Evolutionary conservation across 2,888 invertebrate genomes (phyloP).

Genomic region (Petrophora chlorosata): DNA sequence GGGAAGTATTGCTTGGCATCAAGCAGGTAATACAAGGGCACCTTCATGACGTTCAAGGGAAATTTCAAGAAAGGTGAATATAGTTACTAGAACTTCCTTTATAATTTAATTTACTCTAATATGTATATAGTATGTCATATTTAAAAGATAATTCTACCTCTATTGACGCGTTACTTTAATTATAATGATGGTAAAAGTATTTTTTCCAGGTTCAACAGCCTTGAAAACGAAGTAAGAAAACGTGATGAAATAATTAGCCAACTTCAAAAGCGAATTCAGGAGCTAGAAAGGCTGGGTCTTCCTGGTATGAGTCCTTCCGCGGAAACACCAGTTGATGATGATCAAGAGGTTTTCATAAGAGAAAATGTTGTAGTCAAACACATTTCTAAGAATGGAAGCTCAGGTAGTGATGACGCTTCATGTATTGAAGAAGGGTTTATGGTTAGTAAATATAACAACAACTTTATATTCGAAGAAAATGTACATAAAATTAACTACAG

Average conservation of each 20-base stretch:
- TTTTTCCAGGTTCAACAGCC: slow-evolving; percentile 85
- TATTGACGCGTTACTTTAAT: slow-evolving; percentile 35
- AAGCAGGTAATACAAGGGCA: slow-evolving; percentile 92
- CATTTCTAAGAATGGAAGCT: slow-evolving; percentile 64
- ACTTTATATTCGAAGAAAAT: background rate
- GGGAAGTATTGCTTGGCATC: slow-evolving; percentile 90
- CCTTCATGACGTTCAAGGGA: slow-evolving; percentile 87
- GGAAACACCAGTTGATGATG: slow-evolving; percentile 39
- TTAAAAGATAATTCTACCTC: slow-evolving; percentile 25
- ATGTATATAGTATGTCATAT: background rate
- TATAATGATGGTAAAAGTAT: slow-evolving; percentile 40
- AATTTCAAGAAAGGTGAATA: slow-evolving; percentile 85
- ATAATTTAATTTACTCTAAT: background rate
- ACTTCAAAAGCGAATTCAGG: slow-evolving; percentile 88
- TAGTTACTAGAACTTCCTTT: background rate
- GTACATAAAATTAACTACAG: background rate
- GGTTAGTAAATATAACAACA: slow-evolving; percentile 47
- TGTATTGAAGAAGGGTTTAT: slow-evolving; percentile 77
- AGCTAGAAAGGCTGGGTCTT: slow-evolving; percentile 82
- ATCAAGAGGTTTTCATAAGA: slow-evolving; percentile 24
- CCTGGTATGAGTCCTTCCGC: slow-evolving; percentile 40
- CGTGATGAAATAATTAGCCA: slow-evolving; percentile 92
- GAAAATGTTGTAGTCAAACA: slow-evolving; percentile 33
- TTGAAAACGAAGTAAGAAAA: slow-evolving; percentile 91
- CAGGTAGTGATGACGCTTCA: slow-evolving; percentile 76